Percentiles rank a stretch among this genome's conserved stretches.
Evolutionary conservation across 2,797 vertebrate genomes (phyloP).

Genomic region (Diceros bicornis): DNA sequence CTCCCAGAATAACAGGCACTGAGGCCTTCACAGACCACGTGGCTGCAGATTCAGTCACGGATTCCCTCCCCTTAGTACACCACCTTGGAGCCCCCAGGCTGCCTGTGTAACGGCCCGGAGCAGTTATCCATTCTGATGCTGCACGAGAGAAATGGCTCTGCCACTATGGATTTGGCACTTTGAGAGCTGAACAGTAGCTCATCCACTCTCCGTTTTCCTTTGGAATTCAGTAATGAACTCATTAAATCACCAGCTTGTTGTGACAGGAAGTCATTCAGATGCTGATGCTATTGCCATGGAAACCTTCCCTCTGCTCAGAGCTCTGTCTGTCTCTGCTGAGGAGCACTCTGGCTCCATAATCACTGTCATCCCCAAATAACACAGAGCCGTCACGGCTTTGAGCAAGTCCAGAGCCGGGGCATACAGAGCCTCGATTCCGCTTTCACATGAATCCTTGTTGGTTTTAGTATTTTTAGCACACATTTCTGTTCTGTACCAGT

Average conservation of each 20-base stretch:
- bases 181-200: conserved; percentile 7
- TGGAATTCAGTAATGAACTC: conserved; percentile 82
- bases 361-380: conserved; percentile 72
- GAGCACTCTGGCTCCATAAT: conserved; percentile 79
- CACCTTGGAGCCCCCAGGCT: background rate
- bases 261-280: conserved; percentile 87
- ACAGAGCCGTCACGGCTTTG: background rate
- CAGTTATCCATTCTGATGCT: background rate
- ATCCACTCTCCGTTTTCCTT: conserved; percentile 65
- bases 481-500: background rate
- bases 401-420: conserved; percentile 24
- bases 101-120: background rate
- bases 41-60: background rate
- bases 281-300: conserved; percentile 89
- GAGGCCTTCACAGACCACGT: background rate
- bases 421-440: conserved; percentile 51
- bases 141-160: background rate
- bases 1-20: background rate
- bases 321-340: conserved; percentile 73
- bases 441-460: conserved; percentile 47
- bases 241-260: conserved; percentile 79
- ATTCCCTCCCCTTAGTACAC: background rate
- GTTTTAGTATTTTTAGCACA: conserved; percentile 66
- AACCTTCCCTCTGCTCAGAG: conserved; percentile 82
- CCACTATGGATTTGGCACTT: background rate